A percentile compares a stretch with the other conserved stretches of the same genome.
Evolutionary conservation across 2,888 invertebrate species (phyloP).

Genomic region (Strigamia crassipes): DNA sequence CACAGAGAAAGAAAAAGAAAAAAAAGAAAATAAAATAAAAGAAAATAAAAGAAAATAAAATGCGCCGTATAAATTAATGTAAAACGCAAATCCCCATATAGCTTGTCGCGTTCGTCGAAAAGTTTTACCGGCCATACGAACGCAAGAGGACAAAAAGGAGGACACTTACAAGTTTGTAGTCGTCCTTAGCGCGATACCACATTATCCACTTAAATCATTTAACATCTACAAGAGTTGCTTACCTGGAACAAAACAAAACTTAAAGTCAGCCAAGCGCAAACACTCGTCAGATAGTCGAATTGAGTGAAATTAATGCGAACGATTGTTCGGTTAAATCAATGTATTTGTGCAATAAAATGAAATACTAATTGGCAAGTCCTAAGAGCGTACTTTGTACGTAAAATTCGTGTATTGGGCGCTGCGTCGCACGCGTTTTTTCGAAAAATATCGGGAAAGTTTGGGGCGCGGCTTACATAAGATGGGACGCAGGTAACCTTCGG

Average conservation of each 20-base stretch:
- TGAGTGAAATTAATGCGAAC: not conserved
- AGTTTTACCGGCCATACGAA: constrained; percentile 17
- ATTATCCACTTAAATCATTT: constrained; percentile 41
- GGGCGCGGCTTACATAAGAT: constrained; percentile 33
- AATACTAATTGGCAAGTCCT: not conserved
- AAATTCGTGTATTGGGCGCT: constrained; percentile 6
- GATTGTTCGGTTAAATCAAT: no score
- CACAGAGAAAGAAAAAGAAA: not conserved
- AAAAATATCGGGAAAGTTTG: not conserved
- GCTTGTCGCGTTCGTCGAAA: not conserved
- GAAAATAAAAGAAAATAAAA: not conserved
- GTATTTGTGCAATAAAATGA: no score
- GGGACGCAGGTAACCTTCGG: constrained; percentile 38
- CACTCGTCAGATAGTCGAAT: not conserved
- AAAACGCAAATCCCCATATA: not conserved
- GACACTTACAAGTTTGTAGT: constrained; percentile 42
- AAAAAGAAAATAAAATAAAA: not conserved
- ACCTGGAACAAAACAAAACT: constrained; percentile 29
- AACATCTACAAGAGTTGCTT: constrained; percentile 33
- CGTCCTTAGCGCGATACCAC: constrained; percentile 40
- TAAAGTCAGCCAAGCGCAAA: not conserved
- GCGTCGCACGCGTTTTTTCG: not conserved
- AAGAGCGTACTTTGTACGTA: not conserved
- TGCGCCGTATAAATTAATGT: not conserved
- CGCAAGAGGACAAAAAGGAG: constrained; percentile 3